These are phyloP conservation scores for Rhinoraja longicauda DNA, from an alignment of 2,797 vertebrate species.

Conservation along the genomic window DNA sequence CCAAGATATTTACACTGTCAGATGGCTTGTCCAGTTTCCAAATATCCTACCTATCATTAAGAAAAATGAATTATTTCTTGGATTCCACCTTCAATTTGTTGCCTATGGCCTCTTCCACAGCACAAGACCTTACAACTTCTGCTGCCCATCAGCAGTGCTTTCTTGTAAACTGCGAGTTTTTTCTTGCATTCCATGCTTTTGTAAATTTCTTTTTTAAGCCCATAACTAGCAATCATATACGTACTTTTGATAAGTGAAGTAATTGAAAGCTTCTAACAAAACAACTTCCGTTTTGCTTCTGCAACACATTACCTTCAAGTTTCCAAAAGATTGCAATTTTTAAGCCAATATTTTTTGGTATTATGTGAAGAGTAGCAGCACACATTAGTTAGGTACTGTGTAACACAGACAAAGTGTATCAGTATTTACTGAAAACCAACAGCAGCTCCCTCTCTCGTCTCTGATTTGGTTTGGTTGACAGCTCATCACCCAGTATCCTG, in stretches of 20 bases:
- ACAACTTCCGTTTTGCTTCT: not conserved
- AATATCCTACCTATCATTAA: not conserved
- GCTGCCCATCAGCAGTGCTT: not conserved
- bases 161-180: not conserved
- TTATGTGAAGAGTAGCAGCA: not conserved
- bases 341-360: not conserved
- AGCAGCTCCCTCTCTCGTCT: not conserved
- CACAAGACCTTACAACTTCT: not conserved
- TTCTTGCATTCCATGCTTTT: not conserved
- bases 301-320: not conserved
- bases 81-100: not conserved
- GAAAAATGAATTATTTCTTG: not conserved
- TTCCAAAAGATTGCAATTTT: not conserved
- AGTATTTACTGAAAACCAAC: not conserved
- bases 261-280: not conserved
- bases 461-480: not conserved
- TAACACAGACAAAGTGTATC: not conserved
- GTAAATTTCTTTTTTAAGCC: not conserved
- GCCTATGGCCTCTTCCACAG: not conserved
- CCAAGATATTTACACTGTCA: too few species aligned
- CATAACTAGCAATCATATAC: not conserved
- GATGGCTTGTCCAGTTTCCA: not conserved
- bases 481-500: not conserved
- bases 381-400: too few species aligned
- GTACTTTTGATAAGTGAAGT: not conserved